Conservation (phyloP, 2,888 invertebrate genomes). For the Choristoneura rosaceana region DNA sequence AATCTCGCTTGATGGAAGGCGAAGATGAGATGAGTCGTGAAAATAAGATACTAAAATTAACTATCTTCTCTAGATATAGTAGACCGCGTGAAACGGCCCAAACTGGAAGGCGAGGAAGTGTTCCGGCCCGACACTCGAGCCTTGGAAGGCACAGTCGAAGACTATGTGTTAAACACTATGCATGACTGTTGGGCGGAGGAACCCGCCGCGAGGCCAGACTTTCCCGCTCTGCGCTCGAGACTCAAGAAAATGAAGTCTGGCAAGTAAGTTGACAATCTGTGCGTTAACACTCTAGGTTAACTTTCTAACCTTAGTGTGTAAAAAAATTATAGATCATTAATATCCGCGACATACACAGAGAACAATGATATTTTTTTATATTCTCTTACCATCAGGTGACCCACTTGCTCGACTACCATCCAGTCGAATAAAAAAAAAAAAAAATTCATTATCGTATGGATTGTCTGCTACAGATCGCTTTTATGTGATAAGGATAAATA, state of each 20-base stretch:
- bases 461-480: too few species aligned
- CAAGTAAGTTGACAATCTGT: slow-evolving; percentile 86
- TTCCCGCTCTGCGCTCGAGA: slow-evolving; percentile 90
- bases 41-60: background rate
- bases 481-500: too few species aligned
- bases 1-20: too few species aligned
- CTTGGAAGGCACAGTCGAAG: slow-evolving; percentile 89
- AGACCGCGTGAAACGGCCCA: slow-evolving; percentile 90
- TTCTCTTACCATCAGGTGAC: too few species aligned
- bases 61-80: slow-evolving; percentile 89
- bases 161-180: slow-evolving; percentile 93
- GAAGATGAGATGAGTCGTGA: too few species aligned
- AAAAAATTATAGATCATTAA: too few species aligned
- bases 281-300: background rate
- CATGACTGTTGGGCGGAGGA: slow-evolving; percentile 96
- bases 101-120: slow-evolving; percentile 88
- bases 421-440: too few species aligned
- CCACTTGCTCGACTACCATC: too few species aligned
- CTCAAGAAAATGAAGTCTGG: slow-evolving; percentile 96
- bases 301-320: too few species aligned
- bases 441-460: too few species aligned
- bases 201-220: slow-evolving; percentile 94
- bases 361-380: too few species aligned
- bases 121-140: slow-evolving; percentile 93
- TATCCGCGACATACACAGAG: too few species aligned